Conservation (phyloP, 2,888 invertebrate genomes). For the Pristionchus exspectatus region DNA sequence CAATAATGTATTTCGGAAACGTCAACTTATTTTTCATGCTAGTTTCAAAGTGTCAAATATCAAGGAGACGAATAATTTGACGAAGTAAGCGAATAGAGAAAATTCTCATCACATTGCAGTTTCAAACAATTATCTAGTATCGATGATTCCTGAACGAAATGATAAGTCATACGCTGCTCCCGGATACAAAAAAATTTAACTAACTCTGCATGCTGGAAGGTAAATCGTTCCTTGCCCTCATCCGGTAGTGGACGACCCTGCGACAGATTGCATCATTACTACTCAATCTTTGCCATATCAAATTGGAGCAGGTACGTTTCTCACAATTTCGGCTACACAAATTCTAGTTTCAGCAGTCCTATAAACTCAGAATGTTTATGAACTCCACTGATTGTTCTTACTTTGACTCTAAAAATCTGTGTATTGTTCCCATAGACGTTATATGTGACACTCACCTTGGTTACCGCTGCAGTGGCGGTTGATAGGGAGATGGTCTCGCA, state of each 20-base stretch:
- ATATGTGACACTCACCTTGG: not conserved
- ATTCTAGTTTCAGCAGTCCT: too few species aligned
- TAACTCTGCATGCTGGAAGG: conserved; percentile 52
- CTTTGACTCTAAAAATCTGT: too few species aligned
- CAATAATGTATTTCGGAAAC: too few species aligned
- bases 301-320: not conserved
- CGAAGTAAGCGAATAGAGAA: not conserved
- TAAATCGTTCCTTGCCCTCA: conserved; percentile 52
- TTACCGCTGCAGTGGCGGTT: conserved; percentile 61
- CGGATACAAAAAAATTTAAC: not conserved
- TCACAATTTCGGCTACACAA: too few species aligned
- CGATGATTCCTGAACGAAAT: not conserved
- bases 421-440: too few species aligned
- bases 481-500: conserved; percentile 62
- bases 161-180: not conserved
- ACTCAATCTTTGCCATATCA: not conserved
- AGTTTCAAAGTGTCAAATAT: too few species aligned
- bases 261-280: not conserved
- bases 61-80: too few species aligned
- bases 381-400: too few species aligned
- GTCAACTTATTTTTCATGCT: too few species aligned
- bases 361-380: too few species aligned
- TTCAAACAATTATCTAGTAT: not conserved
- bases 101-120: not conserved
- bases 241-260: conserved; percentile 47